phyloP scores from a whole-genome alignment of 2,888 invertebrate species.

The Callimorpha dominula region DNA sequence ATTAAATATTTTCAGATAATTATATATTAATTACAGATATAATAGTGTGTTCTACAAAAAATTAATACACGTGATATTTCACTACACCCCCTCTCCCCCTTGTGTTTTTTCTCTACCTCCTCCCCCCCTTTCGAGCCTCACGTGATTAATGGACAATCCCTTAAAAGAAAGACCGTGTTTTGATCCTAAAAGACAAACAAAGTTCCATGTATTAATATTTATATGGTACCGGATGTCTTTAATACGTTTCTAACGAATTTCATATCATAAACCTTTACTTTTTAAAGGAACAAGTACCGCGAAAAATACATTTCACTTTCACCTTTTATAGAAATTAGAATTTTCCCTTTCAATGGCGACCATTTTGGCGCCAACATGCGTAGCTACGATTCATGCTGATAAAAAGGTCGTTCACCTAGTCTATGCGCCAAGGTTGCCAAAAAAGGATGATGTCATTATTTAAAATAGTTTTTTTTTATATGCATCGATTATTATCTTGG shows the following conservation, averaged over 20 bases:
- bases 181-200: not conserved
- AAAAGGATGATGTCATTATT: constrained; percentile 47
- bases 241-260: not conserved
- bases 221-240: not conserved
- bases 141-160: too few species aligned
- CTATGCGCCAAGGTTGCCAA: constrained; percentile 49
- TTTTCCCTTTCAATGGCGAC: constrained; percentile 41
- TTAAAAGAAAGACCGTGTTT: not conserved
- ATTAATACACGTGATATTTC: too few species aligned
- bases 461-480: constrained; percentile 12
- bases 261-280: constrained; percentile 4
- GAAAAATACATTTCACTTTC: constrained; percentile 8
- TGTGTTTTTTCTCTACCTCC: too few species aligned
- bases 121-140: too few species aligned
- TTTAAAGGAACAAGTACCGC: not conserved
- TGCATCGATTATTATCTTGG: not conserved
- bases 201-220: not conserved
- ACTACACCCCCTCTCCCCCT: too few species aligned
- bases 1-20: too few species aligned
- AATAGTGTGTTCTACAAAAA: too few species aligned
- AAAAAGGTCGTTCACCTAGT: constrained; percentile 53
- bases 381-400: constrained; percentile 37
- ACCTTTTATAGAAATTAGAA: constrained; percentile 30
- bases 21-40: too few species aligned
- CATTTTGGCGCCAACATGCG: constrained; percentile 53